phyloP scores from a whole-genome alignment of 2,113 vertebrate species.

The Rhipidura dahli region DNA sequence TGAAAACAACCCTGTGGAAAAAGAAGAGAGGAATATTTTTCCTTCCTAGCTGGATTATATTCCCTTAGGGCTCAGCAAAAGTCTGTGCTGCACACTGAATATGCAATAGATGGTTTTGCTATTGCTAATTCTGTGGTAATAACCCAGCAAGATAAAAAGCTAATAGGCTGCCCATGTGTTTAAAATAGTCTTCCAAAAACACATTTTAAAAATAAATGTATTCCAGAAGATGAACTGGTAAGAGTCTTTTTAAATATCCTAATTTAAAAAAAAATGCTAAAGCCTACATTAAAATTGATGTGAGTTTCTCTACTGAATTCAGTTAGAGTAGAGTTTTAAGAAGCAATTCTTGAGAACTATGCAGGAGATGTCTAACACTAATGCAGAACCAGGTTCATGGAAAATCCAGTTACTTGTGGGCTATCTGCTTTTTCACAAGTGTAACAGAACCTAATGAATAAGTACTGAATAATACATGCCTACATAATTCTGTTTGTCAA shows the following conservation, averaged over 20 bases:
- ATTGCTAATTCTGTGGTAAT: constrained; percentile 47
- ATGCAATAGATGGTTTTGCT: neutral
- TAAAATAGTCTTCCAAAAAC: constrained; percentile 13
- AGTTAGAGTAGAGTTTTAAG: neutral
- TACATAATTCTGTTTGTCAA: neutral
- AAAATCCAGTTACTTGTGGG: neutral
- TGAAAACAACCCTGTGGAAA: constrained; percentile 35
- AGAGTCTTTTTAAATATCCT: neutral
- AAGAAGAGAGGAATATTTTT: constrained; percentile 53
- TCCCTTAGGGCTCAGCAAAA: constrained; percentile 16
- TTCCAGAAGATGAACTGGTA: constrained; percentile 8
- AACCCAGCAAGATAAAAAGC: constrained; percentile 15
- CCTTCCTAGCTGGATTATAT: neutral
- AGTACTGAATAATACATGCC: neutral
- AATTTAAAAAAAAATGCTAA: neutral
- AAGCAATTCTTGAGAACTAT: neutral
- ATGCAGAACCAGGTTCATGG: neutral
- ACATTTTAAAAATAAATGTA: constrained; percentile 7
- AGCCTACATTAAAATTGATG: neutral
- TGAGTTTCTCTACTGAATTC: neutral
- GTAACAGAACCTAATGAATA: neutral
- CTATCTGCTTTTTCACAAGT: neutral
- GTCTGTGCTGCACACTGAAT: neutral
- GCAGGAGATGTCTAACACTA: neutral
- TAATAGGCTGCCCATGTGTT: neutral